Conservation (phyloP, 2,113 vertebrate species). For the Brachyhypopomus gauderio region DNA sequence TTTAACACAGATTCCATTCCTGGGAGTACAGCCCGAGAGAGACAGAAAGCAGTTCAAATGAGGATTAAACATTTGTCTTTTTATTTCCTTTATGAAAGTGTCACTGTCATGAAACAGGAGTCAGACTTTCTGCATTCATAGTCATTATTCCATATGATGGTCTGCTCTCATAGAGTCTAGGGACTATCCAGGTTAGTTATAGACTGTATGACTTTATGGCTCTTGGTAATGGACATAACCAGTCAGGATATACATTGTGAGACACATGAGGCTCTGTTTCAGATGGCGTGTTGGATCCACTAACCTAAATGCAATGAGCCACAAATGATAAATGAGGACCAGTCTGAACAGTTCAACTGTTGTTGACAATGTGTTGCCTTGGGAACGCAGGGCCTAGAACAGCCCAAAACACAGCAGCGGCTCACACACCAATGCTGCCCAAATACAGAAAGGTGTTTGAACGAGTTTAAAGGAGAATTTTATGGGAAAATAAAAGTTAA, state of each 20-base stretch:
- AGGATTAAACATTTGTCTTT: neutral
- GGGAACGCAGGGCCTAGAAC: neutral
- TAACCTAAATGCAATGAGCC: conserved; percentile 2
- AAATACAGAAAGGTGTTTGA: neutral
- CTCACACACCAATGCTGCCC: neutral
- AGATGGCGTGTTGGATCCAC: neutral
- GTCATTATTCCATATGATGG: neutral
- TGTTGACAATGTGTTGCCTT: neutral
- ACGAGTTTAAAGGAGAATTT: neutral
- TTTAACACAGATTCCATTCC: conserved; percentile 17
- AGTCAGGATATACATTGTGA: neutral
- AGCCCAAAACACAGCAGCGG: neutral
- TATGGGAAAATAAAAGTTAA: neutral
- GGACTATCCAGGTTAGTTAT: neutral
- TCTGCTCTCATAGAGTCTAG: neutral
- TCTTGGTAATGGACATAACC: neutral
- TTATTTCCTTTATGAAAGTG: neutral
- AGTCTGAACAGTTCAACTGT: neutral
- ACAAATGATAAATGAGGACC: neutral
- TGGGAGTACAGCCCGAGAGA: neutral
- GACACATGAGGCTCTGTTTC: neutral
- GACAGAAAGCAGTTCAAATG: conserved; percentile 14
- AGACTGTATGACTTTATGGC: neutral
- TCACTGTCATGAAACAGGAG: neutral
- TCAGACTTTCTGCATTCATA: neutral